Percentiles rank a stretch among this genome's conserved stretches.
These are phyloP conservation scores for Protodeltote pygarga DNA, from an alignment of 2,888 invertebrate species.

Conservation along the genomic window DNA sequence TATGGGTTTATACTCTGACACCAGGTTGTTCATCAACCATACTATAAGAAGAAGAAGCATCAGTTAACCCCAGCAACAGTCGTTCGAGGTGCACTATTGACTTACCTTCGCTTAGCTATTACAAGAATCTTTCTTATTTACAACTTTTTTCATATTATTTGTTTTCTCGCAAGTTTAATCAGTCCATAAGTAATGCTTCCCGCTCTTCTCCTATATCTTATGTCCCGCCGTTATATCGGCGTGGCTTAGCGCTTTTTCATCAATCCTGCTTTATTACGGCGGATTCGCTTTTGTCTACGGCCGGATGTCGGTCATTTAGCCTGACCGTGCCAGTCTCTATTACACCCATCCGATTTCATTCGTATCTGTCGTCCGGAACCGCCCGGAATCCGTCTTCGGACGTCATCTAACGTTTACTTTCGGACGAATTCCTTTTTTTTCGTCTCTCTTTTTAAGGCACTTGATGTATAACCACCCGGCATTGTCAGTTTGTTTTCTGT, in stretches of 20 bases:
- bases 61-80: no score
- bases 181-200: slow-evolving; percentile 5
- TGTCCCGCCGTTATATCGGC: slow-evolving; percentile 78
- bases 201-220: slow-evolving; percentile 52
- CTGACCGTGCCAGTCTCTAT: slow-evolving; percentile 81
- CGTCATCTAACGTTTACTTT: slow-evolving; percentile 74
- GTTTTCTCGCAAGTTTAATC: no score
- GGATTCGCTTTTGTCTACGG: slow-evolving; percentile 84
- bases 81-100: no score
- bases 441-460: slow-evolving; percentile 73
- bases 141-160: no score
- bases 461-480: slow-evolving; percentile 77
- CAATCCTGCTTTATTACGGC: slow-evolving; percentile 87
- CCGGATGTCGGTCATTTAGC: slow-evolving; percentile 84
- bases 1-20: no score
- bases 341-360: slow-evolving; percentile 83
- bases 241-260: slow-evolving; percentile 88
- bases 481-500: slow-evolving; percentile 83
- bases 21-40: no score
- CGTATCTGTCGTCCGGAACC: slow-evolving; percentile 79
- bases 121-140: no score
- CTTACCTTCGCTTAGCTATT: no score
- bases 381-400: slow-evolving; percentile 77
- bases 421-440: slow-evolving; percentile 66
- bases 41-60: no score